A percentile compares a stretch with the other conserved stretches of the same genome.
phyloP scores from a whole-genome alignment of 2,797 vertebrate genomes.

The Saxicola maurus region DNA sequence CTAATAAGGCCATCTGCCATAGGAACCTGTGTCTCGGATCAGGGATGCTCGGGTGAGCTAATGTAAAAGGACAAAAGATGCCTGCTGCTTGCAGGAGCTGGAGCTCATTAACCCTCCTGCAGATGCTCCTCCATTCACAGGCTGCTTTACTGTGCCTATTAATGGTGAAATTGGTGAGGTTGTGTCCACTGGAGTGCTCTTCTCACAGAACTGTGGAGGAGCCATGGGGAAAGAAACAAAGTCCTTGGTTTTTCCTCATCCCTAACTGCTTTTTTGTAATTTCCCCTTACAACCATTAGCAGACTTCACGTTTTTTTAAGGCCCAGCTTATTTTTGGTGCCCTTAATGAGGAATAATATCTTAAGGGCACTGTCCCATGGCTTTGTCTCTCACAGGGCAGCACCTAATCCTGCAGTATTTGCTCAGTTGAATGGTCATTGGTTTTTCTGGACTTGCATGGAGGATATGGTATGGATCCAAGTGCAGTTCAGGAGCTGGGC shows the following conservation, averaged over 20 bases:
- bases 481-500: not conserved
- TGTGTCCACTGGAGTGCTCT: not conserved
- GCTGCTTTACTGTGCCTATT: not conserved
- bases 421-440: not conserved
- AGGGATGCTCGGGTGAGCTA: constrained; percentile 1
- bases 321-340: not conserved
- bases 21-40: not conserved
- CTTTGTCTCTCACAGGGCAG: not conserved
- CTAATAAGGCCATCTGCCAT: constrained; percentile 12
- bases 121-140: not conserved
- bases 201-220: not conserved
- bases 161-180: not conserved
- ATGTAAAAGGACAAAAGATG: not conserved
- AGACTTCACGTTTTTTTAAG: not conserved
- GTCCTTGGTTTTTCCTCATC: not conserved
- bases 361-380: not conserved
- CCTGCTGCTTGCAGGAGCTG: not conserved
- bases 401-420: not conserved
- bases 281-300: not conserved
- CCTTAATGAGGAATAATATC: not conserved
- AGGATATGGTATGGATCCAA: not conserved
- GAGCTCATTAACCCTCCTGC: not conserved
- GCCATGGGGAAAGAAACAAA: not conserved
- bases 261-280: not conserved
- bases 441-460: not conserved